Evolutionary conservation across 2,113 vertebrate genomes (phyloP).

Genomic region (Brevimyrus niger): DNA sequence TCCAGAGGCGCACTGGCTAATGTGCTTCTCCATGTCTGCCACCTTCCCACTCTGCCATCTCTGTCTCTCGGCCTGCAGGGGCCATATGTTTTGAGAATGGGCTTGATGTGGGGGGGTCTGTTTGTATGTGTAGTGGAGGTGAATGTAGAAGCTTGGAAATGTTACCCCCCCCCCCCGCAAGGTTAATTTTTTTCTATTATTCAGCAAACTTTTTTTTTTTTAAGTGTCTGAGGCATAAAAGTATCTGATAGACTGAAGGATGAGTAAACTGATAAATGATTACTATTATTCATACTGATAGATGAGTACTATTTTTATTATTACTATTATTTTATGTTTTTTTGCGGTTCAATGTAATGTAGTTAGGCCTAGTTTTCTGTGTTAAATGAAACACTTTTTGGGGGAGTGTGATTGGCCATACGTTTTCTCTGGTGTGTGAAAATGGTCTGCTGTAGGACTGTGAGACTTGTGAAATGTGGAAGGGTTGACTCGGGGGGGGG

Average conservation of each 20-base stretch:
- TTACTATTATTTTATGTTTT: not conserved
- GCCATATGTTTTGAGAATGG: not conserved
- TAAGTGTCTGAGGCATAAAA: not conserved
- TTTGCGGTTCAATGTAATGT: not conserved
- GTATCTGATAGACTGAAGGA: not conserved
- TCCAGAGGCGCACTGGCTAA: not conserved
- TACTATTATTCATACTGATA: no score
- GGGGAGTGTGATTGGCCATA: not conserved
- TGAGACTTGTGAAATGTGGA: not conserved
- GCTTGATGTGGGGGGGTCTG: not conserved
- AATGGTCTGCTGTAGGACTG: not conserved
- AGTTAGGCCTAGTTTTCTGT: not conserved
- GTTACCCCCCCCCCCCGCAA: not conserved
- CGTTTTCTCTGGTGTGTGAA: not conserved
- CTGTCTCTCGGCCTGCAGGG: not conserved
- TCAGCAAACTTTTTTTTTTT: not conserved
- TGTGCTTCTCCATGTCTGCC: not conserved
- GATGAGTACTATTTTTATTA: not conserved
- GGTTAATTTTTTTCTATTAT: not conserved
- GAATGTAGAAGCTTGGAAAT: not conserved
- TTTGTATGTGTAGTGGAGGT: not conserved
- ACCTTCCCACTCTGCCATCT: not conserved
- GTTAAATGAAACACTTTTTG: not conserved
- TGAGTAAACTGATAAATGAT: not conserved
- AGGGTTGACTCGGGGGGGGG: constrained; percentile 28